Evolutionary conservation across 2,797 vertebrate species (phyloP).

Genomic region (Etheostoma nigrum): DNA sequence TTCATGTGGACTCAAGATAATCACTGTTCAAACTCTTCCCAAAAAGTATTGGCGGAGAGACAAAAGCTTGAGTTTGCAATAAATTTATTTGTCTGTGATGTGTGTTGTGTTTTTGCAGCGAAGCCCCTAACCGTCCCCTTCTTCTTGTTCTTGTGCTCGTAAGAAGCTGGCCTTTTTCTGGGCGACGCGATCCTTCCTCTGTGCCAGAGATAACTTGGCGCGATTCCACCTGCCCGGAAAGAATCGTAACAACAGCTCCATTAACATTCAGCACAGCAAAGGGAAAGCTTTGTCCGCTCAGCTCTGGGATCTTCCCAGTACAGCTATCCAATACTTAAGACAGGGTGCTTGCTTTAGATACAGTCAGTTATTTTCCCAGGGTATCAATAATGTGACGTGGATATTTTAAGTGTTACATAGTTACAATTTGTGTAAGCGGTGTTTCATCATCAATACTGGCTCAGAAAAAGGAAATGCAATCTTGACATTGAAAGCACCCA

Average conservation of each 20-base stretch:
- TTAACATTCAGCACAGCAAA: slow-evolving; percentile 72
- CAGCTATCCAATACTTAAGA: background rate
- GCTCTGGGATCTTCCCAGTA: slow-evolving; percentile 18
- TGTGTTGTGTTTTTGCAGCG: slow-evolving; percentile 43
- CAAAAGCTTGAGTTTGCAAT: slow-evolving; percentile 62
- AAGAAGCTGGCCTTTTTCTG: slow-evolving; percentile 99
- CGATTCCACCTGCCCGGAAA: slow-evolving; percentile 93
- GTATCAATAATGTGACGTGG: background rate
- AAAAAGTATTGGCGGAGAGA: background rate
- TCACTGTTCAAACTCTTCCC: background rate
- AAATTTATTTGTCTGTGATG: slow-evolving; percentile 84
- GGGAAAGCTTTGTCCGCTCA: slow-evolving; percentile 9
- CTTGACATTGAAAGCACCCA: slow-evolving; percentile 62
- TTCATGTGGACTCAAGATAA: slow-evolving; percentile 5
- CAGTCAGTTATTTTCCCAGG: background rate
- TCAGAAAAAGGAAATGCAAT: background rate
- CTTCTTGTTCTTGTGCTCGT: slow-evolving; percentile 92
- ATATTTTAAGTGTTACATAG: background rate
- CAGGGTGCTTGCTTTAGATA: background rate
- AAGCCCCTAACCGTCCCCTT: slow-evolving; percentile 89
- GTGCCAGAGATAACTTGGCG: slow-evolving; percentile 95
- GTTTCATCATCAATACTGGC: background rate
- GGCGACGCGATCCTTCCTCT: slow-evolving; percentile 96
- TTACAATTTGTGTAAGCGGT: background rate
- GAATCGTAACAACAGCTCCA: slow-evolving; percentile 48